Evolutionary conservation across 2,888 invertebrate species (phyloP).

Genomic region (Chorisops tibialis): DNA sequence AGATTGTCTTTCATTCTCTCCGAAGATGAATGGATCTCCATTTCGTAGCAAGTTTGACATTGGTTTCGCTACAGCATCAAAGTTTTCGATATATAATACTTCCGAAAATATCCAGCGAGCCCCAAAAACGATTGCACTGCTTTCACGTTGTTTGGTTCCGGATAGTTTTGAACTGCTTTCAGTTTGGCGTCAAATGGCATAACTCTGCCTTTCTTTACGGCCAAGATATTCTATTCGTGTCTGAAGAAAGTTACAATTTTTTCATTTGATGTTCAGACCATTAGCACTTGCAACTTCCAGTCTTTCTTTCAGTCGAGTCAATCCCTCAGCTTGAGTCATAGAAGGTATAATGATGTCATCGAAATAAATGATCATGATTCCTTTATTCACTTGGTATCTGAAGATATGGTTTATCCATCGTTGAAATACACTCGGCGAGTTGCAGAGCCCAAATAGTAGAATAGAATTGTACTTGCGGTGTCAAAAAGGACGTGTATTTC

Average conservation of each 20-base stretch:
- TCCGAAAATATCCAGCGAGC: constrained; percentile 34
- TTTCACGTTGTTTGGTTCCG: constrained; percentile 23
- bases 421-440: constrained; percentile 37
- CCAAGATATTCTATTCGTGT: constrained; percentile 27
- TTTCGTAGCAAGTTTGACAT: not conserved
- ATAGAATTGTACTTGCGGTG: constrained; percentile 37
- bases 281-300: constrained; percentile 22
- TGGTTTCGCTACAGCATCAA: constrained; percentile 2
- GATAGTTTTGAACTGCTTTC: constrained; percentile 32
- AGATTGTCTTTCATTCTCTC: not conserved
- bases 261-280: constrained; percentile 27
- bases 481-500: constrained; percentile 39
- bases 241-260: constrained; percentile 19
- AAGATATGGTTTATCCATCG: constrained; percentile 33
- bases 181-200: constrained; percentile 25
- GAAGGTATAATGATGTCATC: constrained; percentile 37
- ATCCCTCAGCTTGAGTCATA: constrained; percentile 23
- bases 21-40: not conserved
- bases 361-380: constrained; percentile 35
- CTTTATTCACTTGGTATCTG: constrained; percentile 15
- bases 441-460: constrained; percentile 45
- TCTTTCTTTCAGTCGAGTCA: constrained; percentile 23
- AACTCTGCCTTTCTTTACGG: constrained; percentile 9
- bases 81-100: constrained; percentile 24
- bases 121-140: constrained; percentile 32